Conservation (phyloP, 2,797 vertebrate genomes). For the Pangasius macronema region DNA sequence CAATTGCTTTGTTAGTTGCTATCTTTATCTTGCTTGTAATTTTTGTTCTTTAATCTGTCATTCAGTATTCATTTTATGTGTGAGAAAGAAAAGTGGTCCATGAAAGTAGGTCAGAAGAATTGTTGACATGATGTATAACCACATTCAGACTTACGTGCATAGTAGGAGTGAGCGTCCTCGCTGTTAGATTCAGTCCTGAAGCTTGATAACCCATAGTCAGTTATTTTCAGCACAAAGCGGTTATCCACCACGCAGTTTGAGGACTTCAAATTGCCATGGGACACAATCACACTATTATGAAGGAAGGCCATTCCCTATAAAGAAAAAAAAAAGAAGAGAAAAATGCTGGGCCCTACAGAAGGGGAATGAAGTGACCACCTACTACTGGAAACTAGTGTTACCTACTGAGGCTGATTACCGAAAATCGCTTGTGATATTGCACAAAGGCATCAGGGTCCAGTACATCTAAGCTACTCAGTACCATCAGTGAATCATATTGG, state of each 20-base stretch:
- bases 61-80: neutral
- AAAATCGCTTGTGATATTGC: neutral
- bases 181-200: conserved; percentile 71
- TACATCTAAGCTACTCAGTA: neutral
- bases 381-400: neutral
- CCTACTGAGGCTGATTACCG: neutral
- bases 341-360: neutral
- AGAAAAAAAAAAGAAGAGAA: conserved; percentile 8
- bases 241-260: conserved; percentile 96
- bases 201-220: conserved; percentile 89
- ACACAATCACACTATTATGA: conserved; percentile 85
- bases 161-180: conserved; percentile 80
- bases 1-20: neutral
- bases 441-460: neutral
- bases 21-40: neutral
- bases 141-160: conserved; percentile 82
- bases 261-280: conserved; percentile 92
- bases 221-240: conserved; percentile 95
- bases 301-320: conserved; percentile 90
- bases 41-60: neutral
- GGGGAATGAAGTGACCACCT: neutral
- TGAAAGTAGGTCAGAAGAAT: neutral
- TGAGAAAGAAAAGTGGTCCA: neutral
- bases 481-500: neutral
- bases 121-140: neutral